Percentiles rank a stretch among this genome's conserved stretches.
Conservation (phyloP, 2,888 invertebrate genomes). For the Calephelis perditalis region DNA sequence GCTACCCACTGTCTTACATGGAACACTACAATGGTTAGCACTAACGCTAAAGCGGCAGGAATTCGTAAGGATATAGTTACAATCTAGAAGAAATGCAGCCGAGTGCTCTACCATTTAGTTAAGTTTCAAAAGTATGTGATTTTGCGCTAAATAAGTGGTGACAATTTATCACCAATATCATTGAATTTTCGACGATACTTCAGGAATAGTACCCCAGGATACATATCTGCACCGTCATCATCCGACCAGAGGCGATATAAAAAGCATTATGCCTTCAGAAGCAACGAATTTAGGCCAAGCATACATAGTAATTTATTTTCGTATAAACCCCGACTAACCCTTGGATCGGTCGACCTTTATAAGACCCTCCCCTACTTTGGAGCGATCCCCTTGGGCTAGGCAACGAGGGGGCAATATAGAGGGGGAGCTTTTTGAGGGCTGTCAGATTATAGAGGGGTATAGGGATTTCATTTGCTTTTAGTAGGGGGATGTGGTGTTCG, state of each 20-base stretch:
- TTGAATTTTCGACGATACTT: not conserved
- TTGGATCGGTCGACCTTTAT: slow-evolving; percentile 45
- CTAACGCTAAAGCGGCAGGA: no score
- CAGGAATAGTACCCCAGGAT: no score
- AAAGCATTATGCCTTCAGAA: slow-evolving; percentile 14
- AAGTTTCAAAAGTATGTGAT: no score
- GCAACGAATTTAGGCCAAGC: slow-evolving; percentile 16
- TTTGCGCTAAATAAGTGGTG: not conserved
- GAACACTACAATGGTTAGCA: no score
- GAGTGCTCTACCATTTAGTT: no score
- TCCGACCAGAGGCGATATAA: not conserved
- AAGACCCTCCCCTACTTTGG: slow-evolving; percentile 51
- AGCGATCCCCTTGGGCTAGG: slow-evolving; percentile 58
- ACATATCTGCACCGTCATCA: not conserved
- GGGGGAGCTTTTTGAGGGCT: slow-evolving; percentile 31
- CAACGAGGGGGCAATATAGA: slow-evolving; percentile 33
- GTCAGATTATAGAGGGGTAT: slow-evolving; percentile 41
- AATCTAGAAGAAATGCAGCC: no score
- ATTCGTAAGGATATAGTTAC: no score
- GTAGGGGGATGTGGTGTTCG: slow-evolving; percentile 43
- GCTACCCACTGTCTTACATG: no score
- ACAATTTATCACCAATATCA: not conserved
- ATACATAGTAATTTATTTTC: slow-evolving; percentile 6
- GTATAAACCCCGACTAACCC: slow-evolving; percentile 19
- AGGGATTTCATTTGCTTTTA: slow-evolving; percentile 60